Conservation (phyloP, 2,113 vertebrate species). For the Nannobrachium achirus region DNA sequence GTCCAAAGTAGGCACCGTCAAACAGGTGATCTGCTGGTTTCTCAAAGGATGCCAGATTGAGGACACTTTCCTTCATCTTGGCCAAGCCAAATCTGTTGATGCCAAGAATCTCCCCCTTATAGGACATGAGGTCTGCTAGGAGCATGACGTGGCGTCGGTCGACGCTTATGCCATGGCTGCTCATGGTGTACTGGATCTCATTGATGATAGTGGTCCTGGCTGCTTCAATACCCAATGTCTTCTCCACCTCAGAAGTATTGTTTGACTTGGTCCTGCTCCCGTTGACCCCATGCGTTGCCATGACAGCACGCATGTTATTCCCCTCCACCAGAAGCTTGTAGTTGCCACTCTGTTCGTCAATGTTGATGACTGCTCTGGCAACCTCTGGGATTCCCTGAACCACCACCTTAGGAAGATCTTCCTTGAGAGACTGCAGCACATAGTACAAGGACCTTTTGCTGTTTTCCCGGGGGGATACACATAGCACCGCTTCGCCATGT, state of each 20-base stretch:
- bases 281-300: constrained; percentile 97
- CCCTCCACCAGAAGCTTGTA: constrained; percentile 98
- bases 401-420: constrained; percentile 94
- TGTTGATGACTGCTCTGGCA: constrained; percentile 94
- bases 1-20: constrained; percentile 97
- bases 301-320: constrained; percentile 93
- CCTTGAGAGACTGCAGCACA: constrained; percentile 93
- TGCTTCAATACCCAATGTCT: constrained; percentile 95
- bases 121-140: constrained; percentile 96
- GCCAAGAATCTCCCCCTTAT: constrained; percentile 98
- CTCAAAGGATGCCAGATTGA: constrained; percentile 99
- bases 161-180: constrained; percentile 98
- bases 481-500: constrained; percentile 95
- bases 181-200: constrained; percentile 98
- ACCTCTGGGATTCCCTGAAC: constrained; percentile 98
- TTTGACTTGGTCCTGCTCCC: constrained; percentile 93
- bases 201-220: constrained; percentile 97
- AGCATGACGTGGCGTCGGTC: constrained; percentile 97
- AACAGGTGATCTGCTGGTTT: constrained; percentile 98
- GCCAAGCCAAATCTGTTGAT: constrained; percentile 96
- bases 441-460: constrained; percentile 99
- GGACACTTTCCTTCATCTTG: constrained; percentile 99
- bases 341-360: constrained; percentile 93
- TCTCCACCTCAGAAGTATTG: constrained; percentile 98
- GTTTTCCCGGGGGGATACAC: constrained; percentile 92